A percentile compares a stretch with the other conserved stretches of the same genome.
phyloP scores from a whole-genome alignment of 2,797 vertebrate genomes.

The Tangara arthus region DNA sequence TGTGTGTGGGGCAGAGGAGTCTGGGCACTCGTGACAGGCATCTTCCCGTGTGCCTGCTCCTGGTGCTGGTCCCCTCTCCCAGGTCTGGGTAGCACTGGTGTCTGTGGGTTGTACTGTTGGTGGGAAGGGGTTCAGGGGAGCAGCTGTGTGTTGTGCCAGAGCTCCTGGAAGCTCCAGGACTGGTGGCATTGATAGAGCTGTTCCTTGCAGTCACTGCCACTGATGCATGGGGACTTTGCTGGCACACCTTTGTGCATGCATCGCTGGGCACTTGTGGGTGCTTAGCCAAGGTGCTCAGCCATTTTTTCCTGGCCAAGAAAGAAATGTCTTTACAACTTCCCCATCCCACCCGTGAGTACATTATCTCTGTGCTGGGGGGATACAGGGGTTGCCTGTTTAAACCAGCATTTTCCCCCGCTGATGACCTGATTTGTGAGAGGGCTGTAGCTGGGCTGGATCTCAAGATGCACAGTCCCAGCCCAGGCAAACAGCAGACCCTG shows the following conservation, averaged over 20 bases:
- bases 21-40: accelerated
- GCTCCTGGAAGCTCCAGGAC: not conserved
- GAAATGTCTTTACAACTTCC: not conserved
- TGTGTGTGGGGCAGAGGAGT: not conserved
- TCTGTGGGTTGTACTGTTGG: not conserved
- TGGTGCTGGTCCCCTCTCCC: not conserved
- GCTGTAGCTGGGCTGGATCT: not conserved
- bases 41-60: not conserved
- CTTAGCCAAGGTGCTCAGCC: not conserved
- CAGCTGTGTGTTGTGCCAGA: not conserved
- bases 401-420: not conserved
- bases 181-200: not conserved
- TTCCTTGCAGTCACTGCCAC: not conserved
- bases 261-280: not conserved
- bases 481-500: accelerated
- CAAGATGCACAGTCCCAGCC: not conserved
- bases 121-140: not conserved
- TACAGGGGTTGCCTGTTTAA: not conserved
- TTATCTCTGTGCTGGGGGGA: not conserved
- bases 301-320: not conserved
- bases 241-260: accelerated
- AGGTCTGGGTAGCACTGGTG: not conserved
- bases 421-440: not conserved
- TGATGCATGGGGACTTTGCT: not conserved
- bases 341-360: not conserved